Evolutionary conservation across 2,888 invertebrate species (phyloP).

Genomic region (Marasmarcha lunaedactyla): DNA sequence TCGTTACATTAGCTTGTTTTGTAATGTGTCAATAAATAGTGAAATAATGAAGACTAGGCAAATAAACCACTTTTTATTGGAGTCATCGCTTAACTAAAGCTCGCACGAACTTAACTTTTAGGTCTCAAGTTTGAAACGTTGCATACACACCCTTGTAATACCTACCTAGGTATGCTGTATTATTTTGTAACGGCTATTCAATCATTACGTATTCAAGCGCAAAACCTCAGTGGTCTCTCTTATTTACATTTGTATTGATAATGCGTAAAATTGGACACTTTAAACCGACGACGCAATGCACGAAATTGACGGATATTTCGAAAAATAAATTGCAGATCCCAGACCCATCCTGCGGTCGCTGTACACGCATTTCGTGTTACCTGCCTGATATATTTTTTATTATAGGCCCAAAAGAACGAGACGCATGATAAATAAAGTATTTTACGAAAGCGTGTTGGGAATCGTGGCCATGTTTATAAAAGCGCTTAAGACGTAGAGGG

Average conservation of each 20-base stretch:
- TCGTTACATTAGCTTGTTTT: too few species aligned
- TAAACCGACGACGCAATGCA: neutral
- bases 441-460: slow-evolving; percentile 50
- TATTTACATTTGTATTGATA: neutral
- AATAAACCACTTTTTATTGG: too few species aligned
- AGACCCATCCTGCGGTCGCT: neutral
- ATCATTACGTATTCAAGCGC: too few species aligned
- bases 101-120: too few species aligned
- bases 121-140: too few species aligned
- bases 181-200: too few species aligned
- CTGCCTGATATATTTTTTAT: slow-evolving; percentile 50
- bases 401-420: slow-evolving; percentile 39
- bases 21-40: too few species aligned
- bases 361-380: slow-evolving; percentile 27
- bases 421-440: slow-evolving; percentile 32
- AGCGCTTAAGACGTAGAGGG: slow-evolving; percentile 42
- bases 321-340: neutral
- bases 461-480: slow-evolving; percentile 35
- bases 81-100: too few species aligned
- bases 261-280: neutral
- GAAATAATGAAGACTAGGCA: too few species aligned
- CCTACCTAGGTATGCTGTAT: too few species aligned
- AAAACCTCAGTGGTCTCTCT: neutral
- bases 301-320: neutral
- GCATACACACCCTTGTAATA: too few species aligned